Evolutionary conservation across 1,140 invertebrate genomes (phyloP).

Genomic region (Oreohelix idahoensis): DNA sequence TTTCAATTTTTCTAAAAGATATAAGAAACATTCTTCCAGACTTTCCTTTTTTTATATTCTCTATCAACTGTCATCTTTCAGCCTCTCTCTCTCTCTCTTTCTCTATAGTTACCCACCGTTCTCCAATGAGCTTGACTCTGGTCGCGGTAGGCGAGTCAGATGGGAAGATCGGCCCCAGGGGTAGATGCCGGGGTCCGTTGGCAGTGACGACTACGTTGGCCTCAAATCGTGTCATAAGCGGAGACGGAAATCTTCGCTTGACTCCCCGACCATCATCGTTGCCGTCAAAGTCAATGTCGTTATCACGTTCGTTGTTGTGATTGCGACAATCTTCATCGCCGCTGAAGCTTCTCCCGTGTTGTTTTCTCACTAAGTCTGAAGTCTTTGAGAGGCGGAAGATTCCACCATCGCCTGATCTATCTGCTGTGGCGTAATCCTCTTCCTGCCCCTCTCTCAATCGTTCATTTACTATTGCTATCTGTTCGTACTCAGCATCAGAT

Average conservation of each 20-base stretch:
- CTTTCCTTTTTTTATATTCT: too few species aligned
- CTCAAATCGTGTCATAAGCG: neutral
- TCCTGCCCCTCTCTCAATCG: slow-evolving; percentile 78
- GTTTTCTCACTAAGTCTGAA: neutral
- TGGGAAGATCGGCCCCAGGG: slow-evolving; percentile 52
- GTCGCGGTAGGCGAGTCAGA: slow-evolving; percentile 76
- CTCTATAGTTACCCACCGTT: slow-evolving; percentile 47
- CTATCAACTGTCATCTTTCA: too few species aligned
- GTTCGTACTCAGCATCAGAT: slow-evolving; percentile 80
- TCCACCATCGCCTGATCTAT: slow-evolving; percentile 61
- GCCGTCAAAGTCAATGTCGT: slow-evolving; percentile 8
- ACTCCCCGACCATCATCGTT: neutral
- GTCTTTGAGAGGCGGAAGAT: neutral
- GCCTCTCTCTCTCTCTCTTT: too few species aligned
- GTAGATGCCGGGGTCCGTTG: slow-evolving; percentile 80
- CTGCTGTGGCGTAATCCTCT: slow-evolving; percentile 79
- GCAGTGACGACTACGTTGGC: slow-evolving; percentile 70
- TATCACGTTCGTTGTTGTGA: neutral
- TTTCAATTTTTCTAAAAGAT: too few species aligned
- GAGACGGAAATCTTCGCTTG: neutral
- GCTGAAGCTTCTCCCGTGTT: neutral
- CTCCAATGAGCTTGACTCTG: slow-evolving; percentile 69
- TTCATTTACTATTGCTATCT: slow-evolving; percentile 82
- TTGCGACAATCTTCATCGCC: neutral
- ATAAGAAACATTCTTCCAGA: too few species aligned